These are phyloP conservation scores for Ciona savignyi DNA, from an alignment of 23 tunicate genomes.

Conservation along the genomic window DNA sequence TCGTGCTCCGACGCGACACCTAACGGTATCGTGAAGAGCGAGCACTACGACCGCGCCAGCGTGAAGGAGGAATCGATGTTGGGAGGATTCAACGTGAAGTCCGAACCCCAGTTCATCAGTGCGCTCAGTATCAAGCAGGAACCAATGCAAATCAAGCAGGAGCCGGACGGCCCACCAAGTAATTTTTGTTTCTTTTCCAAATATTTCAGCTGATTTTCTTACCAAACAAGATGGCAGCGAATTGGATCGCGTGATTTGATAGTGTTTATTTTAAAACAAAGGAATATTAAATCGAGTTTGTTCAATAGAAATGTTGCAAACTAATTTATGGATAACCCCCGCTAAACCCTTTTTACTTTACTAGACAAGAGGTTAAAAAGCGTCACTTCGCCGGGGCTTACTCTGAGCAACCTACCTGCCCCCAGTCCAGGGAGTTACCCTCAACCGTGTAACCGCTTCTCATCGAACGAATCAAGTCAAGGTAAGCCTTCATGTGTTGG, in stretches of 20 bases:
- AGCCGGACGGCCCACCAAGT: conserved; percentile 75
- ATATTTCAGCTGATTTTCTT: no score
- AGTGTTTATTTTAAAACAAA: no score
- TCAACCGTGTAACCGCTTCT: neutral
- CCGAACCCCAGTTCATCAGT: conserved; percentile 20
- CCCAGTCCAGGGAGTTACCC: conserved; percentile 20
- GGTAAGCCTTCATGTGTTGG: no score
- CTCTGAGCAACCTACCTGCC: conserved; percentile 42
- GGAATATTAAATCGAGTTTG: no score
- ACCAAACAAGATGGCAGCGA: no score
- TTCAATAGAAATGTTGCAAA: no score
- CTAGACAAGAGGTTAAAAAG: conserved; percentile 20
- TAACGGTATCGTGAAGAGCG: neutral
- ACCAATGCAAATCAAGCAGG: conserved; percentile 21
- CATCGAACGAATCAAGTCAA: neutral
- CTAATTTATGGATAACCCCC: no score
- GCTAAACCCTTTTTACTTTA: no score
- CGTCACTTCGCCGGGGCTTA: conserved; percentile 39
- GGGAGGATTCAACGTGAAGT: conserved; percentile 11
- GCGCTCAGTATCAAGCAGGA: conserved; percentile 35
- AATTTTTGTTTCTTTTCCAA: no score
- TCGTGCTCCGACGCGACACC: neutral
- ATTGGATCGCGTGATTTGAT: no score
- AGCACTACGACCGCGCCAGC: neutral
- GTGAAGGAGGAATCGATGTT: conserved; percentile 12